A percentile compares a stretch with the other conserved stretches of the same genome.
Evolutionary conservation across 2,797 vertebrate genomes (phyloP).

Genomic region (Microchirus variegatus): DNA sequence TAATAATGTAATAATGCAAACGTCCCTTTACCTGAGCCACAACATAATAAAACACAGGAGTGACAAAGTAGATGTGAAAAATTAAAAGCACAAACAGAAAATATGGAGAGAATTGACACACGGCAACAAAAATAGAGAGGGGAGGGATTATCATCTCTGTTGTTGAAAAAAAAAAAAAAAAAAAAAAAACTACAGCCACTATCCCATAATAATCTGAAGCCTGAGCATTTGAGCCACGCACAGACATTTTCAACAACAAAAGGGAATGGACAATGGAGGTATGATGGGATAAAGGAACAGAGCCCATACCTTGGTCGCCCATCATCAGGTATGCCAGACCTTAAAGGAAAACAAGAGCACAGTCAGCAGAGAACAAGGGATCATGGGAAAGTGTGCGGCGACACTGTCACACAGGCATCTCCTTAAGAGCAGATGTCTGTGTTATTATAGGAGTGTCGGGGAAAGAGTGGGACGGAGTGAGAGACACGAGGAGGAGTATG

Average conservation of each 20-base stretch:
- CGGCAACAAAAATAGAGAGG: constrained; percentile 16
- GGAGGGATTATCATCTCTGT: constrained; percentile 54
- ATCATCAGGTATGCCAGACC: constrained; percentile 99
- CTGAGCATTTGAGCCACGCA: constrained; percentile 35
- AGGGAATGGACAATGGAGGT: constrained; percentile 57
- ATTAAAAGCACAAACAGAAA: constrained; percentile 35
- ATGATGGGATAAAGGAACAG: constrained; percentile 90
- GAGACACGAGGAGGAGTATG: constrained; percentile 53
- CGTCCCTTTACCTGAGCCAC: constrained; percentile 20
- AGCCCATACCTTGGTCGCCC: constrained; percentile 99
- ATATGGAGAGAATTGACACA: constrained; percentile 24
- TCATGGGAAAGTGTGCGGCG: constrained; percentile 89
- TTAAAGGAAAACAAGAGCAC: constrained; percentile 99
- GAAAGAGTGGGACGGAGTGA: constrained; percentile 59
- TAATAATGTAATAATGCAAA: constrained; percentile 45
- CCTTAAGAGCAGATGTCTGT: constrained; percentile 87
- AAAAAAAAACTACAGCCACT: constrained; percentile 64
- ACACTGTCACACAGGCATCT: constrained; percentile 89
- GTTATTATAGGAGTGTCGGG: constrained; percentile 61
- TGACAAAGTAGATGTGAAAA: constrained; percentile 42
- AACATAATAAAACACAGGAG: constrained; percentile 35
- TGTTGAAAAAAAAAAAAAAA: constrained; percentile 54
- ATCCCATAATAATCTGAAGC: constrained; percentile 63
- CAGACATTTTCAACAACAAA: constrained; percentile 49
- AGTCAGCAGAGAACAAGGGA: constrained; percentile 99